Evolutionary conservation across 1,140 invertebrate genomes (phyloP).

Genomic region (Oryzaephilus surinamensis): DNA sequence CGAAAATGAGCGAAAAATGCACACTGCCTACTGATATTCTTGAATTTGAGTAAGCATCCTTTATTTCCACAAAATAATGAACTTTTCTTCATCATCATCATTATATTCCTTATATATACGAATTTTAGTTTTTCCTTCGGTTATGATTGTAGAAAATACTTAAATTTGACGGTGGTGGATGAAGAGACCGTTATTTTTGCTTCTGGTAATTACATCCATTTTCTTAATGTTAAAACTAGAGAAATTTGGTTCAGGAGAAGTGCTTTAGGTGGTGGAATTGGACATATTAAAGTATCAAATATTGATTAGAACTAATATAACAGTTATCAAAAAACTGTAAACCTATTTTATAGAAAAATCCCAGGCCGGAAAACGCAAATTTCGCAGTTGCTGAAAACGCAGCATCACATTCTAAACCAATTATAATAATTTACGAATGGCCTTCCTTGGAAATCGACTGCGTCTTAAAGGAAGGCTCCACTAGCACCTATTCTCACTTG

Average conservation of each 20-base stretch:
- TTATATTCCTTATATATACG: too few species aligned
- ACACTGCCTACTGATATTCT: slow-evolving; percentile 31
- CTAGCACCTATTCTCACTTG: slow-evolving; percentile 52
- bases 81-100: neutral
- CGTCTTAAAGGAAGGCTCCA: slow-evolving; percentile 62
- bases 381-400: slow-evolving; percentile 53
- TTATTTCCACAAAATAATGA: slow-evolving; percentile 8
- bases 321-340: slow-evolving; percentile 1
- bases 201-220: slow-evolving; percentile 69
- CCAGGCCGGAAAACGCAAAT: neutral
- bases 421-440: slow-evolving; percentile 75
- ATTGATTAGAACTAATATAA: too few species aligned
- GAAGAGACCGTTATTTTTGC: slow-evolving; percentile 62
- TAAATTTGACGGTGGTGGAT: slow-evolving; percentile 68
- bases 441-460: slow-evolving; percentile 62
- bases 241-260: slow-evolving; percentile 58
- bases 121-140: slow-evolving; percentile 65
- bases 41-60: slow-evolving; percentile 36
- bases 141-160: slow-evolving; percentile 71
- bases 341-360: too few species aligned
- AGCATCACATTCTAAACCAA: too few species aligned
- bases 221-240: slow-evolving; percentile 57
- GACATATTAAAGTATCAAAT: slow-evolving; percentile 58
- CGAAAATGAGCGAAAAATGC: slow-evolving; percentile 22
- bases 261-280: slow-evolving; percentile 64